These are phyloP conservation scores for Apodemia duryi DNA, from an alignment of 2,888 invertebrate species.

Conservation along the genomic window DNA sequence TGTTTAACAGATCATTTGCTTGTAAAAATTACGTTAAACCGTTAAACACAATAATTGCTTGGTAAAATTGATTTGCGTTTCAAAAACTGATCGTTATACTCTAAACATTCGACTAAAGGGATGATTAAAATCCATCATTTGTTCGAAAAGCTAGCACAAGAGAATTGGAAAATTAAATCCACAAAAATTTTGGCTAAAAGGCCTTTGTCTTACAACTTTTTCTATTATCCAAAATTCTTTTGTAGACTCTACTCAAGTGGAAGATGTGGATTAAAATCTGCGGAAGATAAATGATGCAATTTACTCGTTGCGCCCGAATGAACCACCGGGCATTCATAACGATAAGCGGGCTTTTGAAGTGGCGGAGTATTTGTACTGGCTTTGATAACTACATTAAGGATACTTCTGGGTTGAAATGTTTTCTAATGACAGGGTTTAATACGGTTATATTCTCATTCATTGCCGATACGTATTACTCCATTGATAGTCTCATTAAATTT, in stretches of 20 bases:
- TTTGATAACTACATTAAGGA: conserved; percentile 13
- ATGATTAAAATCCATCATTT: too few relatives aligned
- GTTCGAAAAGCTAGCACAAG: background rate
- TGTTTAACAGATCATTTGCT: too few relatives aligned
- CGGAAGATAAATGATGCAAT: conserved; percentile 23
- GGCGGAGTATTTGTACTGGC: conserved; percentile 9
- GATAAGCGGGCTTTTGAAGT: conserved; percentile 17
- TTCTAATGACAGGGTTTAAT: conserved; percentile 2
- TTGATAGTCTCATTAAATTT: too few relatives aligned
- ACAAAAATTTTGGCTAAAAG: background rate
- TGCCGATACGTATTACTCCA: background rate
- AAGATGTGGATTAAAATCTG: conserved; percentile 19
- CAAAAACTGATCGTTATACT: too few relatives aligned
- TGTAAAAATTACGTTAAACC: too few relatives aligned
- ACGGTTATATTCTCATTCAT: background rate
- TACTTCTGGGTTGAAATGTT: conserved; percentile 10
- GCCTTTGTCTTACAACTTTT: conserved; percentile 12
- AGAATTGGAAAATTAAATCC: background rate
- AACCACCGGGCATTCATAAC: conserved; percentile 21
- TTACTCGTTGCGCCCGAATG: conserved; percentile 22
- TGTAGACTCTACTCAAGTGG: conserved; percentile 15
- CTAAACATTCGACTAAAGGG: too few relatives aligned
- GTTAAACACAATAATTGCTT: too few relatives aligned
- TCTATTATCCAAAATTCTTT: conserved; percentile 15
- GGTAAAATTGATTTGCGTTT: too few relatives aligned